Evolutionary conservation across 2,888 invertebrate species (phyloP), one percentile per base, ranked within the genome.

Genomic region (Steromphala cineraria): DNA sequence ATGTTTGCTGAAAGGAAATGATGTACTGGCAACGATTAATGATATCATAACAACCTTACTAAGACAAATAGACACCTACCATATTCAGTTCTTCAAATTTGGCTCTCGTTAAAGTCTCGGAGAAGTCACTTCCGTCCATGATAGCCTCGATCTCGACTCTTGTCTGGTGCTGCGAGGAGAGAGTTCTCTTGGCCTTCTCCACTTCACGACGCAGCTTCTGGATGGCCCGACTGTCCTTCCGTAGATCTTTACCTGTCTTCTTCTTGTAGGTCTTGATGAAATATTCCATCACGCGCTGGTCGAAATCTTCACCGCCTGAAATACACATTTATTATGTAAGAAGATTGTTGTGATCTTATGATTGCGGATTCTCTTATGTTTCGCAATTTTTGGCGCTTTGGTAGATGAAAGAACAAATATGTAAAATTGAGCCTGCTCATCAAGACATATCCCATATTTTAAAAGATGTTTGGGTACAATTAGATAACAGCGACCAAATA

Each of bases 21-120:
- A 46, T 46, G 46, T 46, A 46, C 13, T 1, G 46, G 13, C 13
- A 5, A 13, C 10, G 1, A 8, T 13, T 4, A 10, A 10, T 46
- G 7, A 46, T 10, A 8, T 46, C 8, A 8, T 46, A 4, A 46
- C 46, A 46, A 1, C 1, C 10, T 62, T 21, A 24, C 28, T 62
- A 13, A 24, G 13, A 21, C 0, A 56, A 10, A 0, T 8, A n/a
- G 10, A 36, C 36, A 83, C 92, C 87, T 87, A 95, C 96, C 97
- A 98, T 97, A 95, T 99, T 99, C 93, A 99, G 94, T 94, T 99
- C 99, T 93, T 99, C 99, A 93, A 99, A 99, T 94, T 99, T 99
- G 91, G 99, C 99, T 93, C 99, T 96, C 90, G 99, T 99, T 83
- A 99, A 95, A 0, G 98, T 98, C 94, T 99, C 99, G 7, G 98